Conservation (phyloP, 35 echinoderm and acorn worm species). For the Heliocidaris erythrogramma region DNA sequence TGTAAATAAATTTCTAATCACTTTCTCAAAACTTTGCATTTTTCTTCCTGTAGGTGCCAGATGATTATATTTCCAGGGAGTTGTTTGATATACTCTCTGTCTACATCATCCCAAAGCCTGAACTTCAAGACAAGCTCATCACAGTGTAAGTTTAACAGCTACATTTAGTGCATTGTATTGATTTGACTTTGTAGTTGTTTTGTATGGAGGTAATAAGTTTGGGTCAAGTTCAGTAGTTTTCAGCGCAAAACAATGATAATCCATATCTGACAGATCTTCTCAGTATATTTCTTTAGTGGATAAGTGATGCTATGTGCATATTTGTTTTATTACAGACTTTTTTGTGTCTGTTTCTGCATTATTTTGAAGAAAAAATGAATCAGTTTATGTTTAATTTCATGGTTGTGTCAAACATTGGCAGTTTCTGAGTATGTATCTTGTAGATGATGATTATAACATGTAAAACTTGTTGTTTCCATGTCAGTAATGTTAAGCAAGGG, state of each 20-base stretch:
- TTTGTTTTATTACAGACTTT: background rate
- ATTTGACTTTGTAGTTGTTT: no score
- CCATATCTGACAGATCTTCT: background rate
- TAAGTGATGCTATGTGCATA: background rate
- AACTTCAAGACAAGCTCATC: slow-evolving; percentile 87
- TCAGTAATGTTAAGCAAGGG: slow-evolving; percentile 67
- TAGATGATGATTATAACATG: background rate
- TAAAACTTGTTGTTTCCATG: background rate
- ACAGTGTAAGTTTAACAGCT: slow-evolving; percentile 79
- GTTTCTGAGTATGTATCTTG: no score
- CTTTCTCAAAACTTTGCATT: background rate
- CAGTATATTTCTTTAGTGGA: background rate
- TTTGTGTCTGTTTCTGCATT: background rate
- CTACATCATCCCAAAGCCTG: slow-evolving; percentile 93
- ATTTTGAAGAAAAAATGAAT: no score
- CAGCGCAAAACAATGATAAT: no score
- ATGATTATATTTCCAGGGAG: slow-evolving; percentile 91
- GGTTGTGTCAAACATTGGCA: no score
- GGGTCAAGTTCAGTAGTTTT: no score
- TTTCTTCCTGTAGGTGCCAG: slow-evolving; percentile 67
- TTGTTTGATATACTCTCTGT: slow-evolving; percentile 87
- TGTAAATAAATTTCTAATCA: background rate
- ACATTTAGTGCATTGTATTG: background rate
- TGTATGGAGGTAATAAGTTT: no score
- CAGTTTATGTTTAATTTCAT: no score